These are phyloP conservation scores for Anguilla pacifica DNA, from an alignment of 2,797 vertebrate species.

Conservation along the genomic window DNA sequence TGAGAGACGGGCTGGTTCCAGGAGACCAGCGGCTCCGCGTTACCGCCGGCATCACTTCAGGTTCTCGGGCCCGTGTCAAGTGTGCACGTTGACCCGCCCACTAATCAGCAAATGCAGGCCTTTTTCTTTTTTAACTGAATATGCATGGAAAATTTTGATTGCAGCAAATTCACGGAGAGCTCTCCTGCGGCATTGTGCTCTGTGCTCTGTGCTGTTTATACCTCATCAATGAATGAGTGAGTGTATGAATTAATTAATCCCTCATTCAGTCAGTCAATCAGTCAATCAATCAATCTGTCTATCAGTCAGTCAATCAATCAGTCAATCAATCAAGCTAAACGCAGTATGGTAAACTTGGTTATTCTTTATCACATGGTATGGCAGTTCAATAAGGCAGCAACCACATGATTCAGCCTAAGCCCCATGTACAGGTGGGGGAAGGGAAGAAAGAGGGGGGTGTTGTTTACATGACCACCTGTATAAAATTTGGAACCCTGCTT, in stretches of 20 bases:
- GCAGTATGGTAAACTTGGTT: no score
- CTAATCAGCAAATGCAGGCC: neutral
- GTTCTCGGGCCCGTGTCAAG: neutral
- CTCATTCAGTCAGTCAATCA: neutral
- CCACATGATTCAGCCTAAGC: no score
- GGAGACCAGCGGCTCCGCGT: neutral
- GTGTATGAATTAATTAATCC: no score
- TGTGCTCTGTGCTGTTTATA: neutral
- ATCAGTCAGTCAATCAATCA: no score
- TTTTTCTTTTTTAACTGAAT: neutral
- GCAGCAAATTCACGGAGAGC: neutral
- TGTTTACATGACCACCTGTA: no score
- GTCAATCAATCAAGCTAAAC: no score
- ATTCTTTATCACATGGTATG: no score
- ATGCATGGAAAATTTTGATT: conserved; percentile 9
- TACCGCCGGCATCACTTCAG: neutral
- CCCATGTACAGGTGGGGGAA: no score
- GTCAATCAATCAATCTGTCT: no score
- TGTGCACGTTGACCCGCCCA: neutral
- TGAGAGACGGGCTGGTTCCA: neutral
- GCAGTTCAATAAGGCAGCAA: no score
- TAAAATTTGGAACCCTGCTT: no score
- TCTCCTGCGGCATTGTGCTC: neutral
- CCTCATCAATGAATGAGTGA: neutral
- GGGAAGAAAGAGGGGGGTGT: no score